These are phyloP conservation scores for Taxidea taxus DNA, from an alignment of 2,113 vertebrate species.

Conservation along the genomic window DNA sequence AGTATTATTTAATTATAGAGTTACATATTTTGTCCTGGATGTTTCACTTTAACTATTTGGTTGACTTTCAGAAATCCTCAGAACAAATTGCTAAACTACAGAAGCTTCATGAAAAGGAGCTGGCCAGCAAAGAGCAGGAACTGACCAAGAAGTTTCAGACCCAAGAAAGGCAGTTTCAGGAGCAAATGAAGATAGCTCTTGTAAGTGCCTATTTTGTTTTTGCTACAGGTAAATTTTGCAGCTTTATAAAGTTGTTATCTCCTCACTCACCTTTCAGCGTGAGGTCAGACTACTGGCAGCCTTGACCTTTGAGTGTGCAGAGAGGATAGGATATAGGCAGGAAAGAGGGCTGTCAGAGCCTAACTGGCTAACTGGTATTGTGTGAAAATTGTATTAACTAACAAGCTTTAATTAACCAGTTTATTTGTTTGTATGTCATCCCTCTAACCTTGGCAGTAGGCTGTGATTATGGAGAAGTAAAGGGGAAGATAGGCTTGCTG, in stretches of 20 bases:
- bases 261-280: neutral
- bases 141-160: constrained; percentile 77
- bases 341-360: neutral
- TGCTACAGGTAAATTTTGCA: neutral
- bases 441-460: neutral
- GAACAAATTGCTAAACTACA: constrained; percentile 88
- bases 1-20: neutral
- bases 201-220: constrained; percentile 79
- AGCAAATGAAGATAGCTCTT: constrained; percentile 87
- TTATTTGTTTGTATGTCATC: neutral
- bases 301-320: neutral
- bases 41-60: constrained; percentile 12
- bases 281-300: neutral
- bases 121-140: constrained; percentile 90
- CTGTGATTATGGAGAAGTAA: neutral
- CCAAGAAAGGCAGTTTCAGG: constrained; percentile 79
- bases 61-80: constrained; percentile 88
- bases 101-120: constrained; percentile 85
- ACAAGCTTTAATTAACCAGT: neutral
- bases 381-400: neutral
- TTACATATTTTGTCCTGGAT: neutral
- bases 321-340: neutral
- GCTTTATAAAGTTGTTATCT: neutral
- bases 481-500: neutral
- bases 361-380: neutral